Percentiles rank a stretch among this genome's conserved stretches.
phyloP scores from a whole-genome alignment of 2,113 vertebrate species.

The Albula glossodonta region DNA sequence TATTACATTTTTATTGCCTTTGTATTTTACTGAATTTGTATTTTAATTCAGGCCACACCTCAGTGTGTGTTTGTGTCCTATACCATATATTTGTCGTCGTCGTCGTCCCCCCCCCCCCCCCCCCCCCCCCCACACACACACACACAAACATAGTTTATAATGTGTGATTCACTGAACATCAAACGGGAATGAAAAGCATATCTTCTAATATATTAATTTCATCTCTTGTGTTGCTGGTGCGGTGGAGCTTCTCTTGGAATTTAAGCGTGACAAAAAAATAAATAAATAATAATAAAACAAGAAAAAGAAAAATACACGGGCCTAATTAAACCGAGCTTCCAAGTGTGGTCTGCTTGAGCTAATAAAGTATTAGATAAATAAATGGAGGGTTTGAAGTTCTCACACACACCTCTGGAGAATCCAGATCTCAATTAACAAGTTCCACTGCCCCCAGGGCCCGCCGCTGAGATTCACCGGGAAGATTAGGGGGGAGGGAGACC shows the following conservation, averaged over 20 bases:
- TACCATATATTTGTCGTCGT: no score
- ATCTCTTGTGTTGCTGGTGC: background rate
- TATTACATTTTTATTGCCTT: no score
- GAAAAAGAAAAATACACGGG: constrained; percentile 38
- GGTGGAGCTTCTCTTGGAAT: background rate
- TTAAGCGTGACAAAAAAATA: background rate
- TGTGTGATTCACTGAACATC: background rate
- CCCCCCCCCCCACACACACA: no score
- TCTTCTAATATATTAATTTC: background rate
- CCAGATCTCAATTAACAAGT: constrained; percentile 67
- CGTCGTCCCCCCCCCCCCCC: no score
- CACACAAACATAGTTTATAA: background rate
- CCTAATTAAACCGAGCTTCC: constrained; percentile 61
- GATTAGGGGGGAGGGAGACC: constrained; percentile 45
- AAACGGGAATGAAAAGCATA: background rate
- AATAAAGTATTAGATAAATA: constrained; percentile 54
- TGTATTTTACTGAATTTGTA: no score
- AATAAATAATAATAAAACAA: constrained; percentile 26
- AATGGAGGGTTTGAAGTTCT: constrained; percentile 44
- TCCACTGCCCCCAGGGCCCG: constrained; percentile 46
- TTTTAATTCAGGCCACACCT: no score
- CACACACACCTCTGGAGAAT: constrained; percentile 53
- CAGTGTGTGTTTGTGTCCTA: no score
- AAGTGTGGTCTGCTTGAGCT: constrained; percentile 49
- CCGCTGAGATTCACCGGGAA: constrained; percentile 41